Base-by-base conservation (phyloP, 1,140 invertebrate species). In the Danaus plexippus region DNA sequence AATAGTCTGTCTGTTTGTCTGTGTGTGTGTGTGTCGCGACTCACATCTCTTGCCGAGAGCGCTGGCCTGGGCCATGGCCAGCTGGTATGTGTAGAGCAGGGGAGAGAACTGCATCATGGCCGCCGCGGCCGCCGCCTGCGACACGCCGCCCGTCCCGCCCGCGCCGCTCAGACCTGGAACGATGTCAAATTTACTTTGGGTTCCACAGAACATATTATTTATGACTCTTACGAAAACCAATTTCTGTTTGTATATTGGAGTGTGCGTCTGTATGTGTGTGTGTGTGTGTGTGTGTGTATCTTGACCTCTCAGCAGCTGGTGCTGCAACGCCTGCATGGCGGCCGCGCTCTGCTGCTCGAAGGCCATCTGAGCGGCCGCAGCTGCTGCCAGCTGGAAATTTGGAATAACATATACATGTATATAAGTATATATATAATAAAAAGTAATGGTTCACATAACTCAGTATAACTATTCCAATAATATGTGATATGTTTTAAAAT, bases 21-120 rank as follows among this genome's bases (percentile, higher is more conserved):
- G 50, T 46, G 56, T 15, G 47, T 42, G 32, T 43, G 59, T 47
- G 45, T 52, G 32, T 55, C 13, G 47, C 43, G 43, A 79, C 76
- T 66, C 67, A 81, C 80, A 81, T 44, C 78, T 69, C 72, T 81
- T 85, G 63, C 81, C 63, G 54, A 85, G 73, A 61, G 83, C 88
- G 79, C 90, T 80, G 71, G 90, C 89, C 90, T 93, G 82, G 83
- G 86, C 89, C 93, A 95, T 94, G 46, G 93, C 93, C 66, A 96
- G 88, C 85, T 96, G 95, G 83, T 96, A 95, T 0, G 94, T 94
- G 84, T 96, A 96, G 4, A 96, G 87, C 18, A 96, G 88, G 9
- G 95, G 94, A 43, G 92, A 93, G 79, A 96, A 95, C 56, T 94
- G 93, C 78, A 95, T 90, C 90, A 96, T 92, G 66, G 96, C 94